phyloP scores from a whole-genome alignment of 1,140 invertebrate species.

The Aphelenchoides avenae region DNA sequence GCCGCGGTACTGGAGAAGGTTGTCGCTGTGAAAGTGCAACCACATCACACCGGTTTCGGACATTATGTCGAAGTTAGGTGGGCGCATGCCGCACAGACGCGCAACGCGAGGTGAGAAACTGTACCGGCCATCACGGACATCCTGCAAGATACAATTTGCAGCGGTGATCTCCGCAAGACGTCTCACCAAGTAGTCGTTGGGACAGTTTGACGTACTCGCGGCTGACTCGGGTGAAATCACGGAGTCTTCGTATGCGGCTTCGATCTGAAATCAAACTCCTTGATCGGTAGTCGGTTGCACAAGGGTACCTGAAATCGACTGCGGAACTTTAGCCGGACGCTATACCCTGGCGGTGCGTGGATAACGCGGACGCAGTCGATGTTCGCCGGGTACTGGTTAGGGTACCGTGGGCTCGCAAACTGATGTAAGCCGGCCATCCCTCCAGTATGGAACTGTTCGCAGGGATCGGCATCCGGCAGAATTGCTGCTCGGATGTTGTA shows the following conservation, averaged over 20 bases:
- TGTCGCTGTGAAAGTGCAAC: constrained; percentile 29
- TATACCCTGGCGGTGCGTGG: constrained; percentile 24
- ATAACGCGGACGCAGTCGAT: constrained; percentile 25
- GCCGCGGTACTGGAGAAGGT: constrained; percentile 21
- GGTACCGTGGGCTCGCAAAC: constrained; percentile 20
- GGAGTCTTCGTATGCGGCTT: constrained; percentile 28
- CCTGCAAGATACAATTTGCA: constrained; percentile 11
- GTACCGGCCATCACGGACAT: constrained; percentile 32
- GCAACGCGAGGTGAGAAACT: constrained; percentile 25
- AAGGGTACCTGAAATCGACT: constrained; percentile 20
- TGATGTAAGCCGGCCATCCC: no score
- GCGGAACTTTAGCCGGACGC: constrained; percentile 17
- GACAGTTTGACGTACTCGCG: constrained; percentile 23
- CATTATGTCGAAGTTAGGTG: constrained; percentile 15
- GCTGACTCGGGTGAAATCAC: constrained; percentile 7
- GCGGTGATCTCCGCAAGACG: not conserved
- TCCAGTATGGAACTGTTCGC: no score
- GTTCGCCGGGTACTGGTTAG: constrained; percentile 20
- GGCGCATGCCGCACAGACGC: constrained; percentile 23
- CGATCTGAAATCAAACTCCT: no score
- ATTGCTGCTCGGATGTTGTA: no score
- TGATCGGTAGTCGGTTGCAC: not conserved
- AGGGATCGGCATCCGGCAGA: no score
- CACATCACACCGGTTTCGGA: constrained; percentile 13
- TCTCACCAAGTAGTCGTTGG: constrained; percentile 27